These are phyloP conservation scores for Drosophila tsacasi DNA, from an alignment of 1,140 invertebrate genomes.

Conservation along the genomic window DNA sequence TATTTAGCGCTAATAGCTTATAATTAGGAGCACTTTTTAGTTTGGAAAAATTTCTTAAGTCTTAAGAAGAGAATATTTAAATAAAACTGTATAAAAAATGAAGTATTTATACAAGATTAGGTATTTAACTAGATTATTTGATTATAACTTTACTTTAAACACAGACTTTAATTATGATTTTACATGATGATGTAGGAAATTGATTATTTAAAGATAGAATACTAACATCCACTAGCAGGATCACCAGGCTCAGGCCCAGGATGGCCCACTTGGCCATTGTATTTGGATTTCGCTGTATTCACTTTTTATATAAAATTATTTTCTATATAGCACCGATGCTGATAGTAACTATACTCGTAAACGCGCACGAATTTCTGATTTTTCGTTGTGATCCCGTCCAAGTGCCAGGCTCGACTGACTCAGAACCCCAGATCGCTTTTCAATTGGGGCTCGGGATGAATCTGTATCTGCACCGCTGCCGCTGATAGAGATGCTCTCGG, in stretches of 20 bases:
- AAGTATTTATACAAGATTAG: not conserved
- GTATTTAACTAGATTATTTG: not conserved
- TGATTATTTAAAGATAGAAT: not conserved
- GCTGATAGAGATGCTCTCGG: conserved; percentile 35
- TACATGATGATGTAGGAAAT: not conserved
- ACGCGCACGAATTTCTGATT: conserved; percentile 1
- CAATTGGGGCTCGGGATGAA: conserved; percentile 41
- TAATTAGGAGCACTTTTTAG: conserved; percentile 27
- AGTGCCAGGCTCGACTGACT: conserved; percentile 53
- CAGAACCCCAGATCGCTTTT: conserved; percentile 29
- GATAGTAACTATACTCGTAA: conserved; percentile 20
- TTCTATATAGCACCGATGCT: conserved; percentile 19
- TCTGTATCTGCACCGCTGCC: conserved; percentile 29
- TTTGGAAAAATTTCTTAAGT: no score
- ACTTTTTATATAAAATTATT: conserved; percentile 4
- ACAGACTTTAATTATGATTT: not conserved
- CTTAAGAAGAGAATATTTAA: not conserved
- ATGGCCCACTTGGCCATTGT: conserved; percentile 34
- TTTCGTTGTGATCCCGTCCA: conserved; percentile 44
- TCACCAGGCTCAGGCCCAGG: conserved; percentile 28
- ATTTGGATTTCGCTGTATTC: conserved; percentile 2
- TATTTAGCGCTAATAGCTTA: conserved; percentile 1
- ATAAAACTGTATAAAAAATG: not conserved
- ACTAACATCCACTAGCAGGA: conserved; percentile 46
- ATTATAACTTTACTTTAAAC: not conserved